Evolutionary conservation across 53 echinoderm and acorn worm species (phyloP).

Genomic region (Echinometra lucunter): DNA sequence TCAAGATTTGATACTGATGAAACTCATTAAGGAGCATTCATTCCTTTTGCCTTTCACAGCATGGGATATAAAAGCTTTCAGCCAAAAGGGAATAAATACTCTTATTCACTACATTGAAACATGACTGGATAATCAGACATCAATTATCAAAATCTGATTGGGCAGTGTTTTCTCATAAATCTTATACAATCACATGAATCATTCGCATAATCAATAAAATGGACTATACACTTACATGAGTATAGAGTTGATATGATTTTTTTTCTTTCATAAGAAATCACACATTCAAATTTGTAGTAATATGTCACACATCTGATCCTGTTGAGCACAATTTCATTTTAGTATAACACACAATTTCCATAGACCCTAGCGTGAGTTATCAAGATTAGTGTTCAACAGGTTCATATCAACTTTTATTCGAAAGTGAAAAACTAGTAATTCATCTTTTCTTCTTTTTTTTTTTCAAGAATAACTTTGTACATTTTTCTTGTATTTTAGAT

Average conservation of each 20-base stretch:
- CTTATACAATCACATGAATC: neutral
- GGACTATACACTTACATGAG: neutral
- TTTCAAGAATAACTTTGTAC: neutral
- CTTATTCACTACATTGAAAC: neutral
- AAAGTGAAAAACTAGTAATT: neutral
- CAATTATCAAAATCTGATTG: neutral
- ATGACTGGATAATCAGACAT: neutral
- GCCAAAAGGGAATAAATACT: neutral
- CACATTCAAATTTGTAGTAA: neutral
- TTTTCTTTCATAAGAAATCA: neutral
- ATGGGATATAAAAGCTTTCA: neutral
- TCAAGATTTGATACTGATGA: neutral
- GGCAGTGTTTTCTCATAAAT: neutral
- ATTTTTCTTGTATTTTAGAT: neutral
- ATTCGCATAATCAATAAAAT: neutral
- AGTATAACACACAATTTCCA: too few relatives aligned
- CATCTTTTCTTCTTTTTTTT: neutral
- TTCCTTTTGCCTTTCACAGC: neutral
- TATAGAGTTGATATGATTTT: neutral
- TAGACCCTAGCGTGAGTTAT: too few relatives aligned
- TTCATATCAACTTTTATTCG: neutral
- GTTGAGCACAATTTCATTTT: too few relatives aligned
- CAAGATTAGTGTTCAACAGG: too few relatives aligned
- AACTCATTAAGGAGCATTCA: neutral
- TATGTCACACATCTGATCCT: neutral